These are phyloP conservation scores for Todus mexicanus DNA, from an alignment of 2,797 vertebrate species.

Conservation along the genomic window DNA sequence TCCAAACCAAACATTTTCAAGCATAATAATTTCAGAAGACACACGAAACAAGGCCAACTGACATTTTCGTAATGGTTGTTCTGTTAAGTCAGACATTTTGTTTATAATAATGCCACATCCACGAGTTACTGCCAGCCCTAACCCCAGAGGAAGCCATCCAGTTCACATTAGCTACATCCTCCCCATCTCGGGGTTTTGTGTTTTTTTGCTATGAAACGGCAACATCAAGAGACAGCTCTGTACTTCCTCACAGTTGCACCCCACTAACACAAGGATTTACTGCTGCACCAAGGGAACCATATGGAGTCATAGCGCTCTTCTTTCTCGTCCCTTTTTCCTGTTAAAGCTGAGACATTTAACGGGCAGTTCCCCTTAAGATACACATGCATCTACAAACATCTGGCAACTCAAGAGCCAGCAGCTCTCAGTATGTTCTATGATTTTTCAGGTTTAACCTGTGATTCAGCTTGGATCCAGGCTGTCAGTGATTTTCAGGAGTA, in stretches of 20 bases:
- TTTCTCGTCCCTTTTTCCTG: not conserved
- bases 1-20: not conserved
- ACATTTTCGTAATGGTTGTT: not conserved
- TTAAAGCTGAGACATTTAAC: constrained; percentile 5
- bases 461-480: not conserved
- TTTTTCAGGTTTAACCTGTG: not conserved
- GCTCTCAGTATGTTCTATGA: not conserved
- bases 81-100: not conserved
- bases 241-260: not conserved
- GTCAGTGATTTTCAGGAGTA: not conserved
- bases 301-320: not conserved
- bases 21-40: not conserved
- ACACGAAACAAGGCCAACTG: not conserved
- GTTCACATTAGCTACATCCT: not conserved
- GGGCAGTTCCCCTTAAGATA: not conserved
- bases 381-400: not conserved
- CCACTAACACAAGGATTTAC: constrained; percentile 20
- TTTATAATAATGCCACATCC: not conserved
- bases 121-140: not conserved
- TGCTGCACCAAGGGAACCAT: not conserved
- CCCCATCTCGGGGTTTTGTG: not conserved
- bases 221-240: constrained; percentile 21
- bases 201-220: not conserved
- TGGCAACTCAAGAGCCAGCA: not conserved
- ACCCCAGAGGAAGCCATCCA: not conserved